Percentiles rank a stretch among this genome's conserved stretches.
Evolutionary conservation across 2,888 invertebrate species (phyloP).

Genomic region (Phengaris alcon): DNA sequence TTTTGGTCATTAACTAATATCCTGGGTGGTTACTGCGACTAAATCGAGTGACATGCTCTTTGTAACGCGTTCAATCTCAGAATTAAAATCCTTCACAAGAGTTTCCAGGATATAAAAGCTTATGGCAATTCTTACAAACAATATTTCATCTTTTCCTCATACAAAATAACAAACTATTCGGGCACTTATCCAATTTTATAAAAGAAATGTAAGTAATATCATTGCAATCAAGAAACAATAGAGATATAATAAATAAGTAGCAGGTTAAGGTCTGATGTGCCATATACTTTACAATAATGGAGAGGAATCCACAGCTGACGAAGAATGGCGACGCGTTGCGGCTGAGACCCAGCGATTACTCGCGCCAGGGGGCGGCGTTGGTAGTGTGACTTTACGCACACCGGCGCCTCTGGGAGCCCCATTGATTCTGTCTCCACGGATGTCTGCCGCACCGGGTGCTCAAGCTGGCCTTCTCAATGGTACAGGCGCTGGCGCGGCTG

Average conservation of each 20-base stretch:
- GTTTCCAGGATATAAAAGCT: not conserved
- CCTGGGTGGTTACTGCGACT: constrained; percentile 55
- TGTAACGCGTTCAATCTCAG: not conserved
- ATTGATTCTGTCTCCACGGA: constrained; percentile 93
- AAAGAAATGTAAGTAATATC: not conserved
- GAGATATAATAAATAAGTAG: not conserved
- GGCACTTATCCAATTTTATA: no score
- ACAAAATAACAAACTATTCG: no score
- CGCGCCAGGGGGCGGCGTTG: constrained; percentile 76
- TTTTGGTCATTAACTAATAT: constrained; percentile 64
- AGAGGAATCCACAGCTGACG: constrained; percentile 83
- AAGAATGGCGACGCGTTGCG: constrained; percentile 91
- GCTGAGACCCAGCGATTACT: constrained; percentile 89
- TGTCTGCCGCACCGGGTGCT: constrained; percentile 89
- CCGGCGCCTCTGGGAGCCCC: constrained; percentile 93
- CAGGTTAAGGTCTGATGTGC: not conserved
- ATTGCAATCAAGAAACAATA: not conserved
- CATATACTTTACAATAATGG: constrained; percentile 26
- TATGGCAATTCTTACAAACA: no score
- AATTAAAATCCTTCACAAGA: not conserved
- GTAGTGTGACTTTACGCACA: constrained; percentile 81
- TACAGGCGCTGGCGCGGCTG: constrained; percentile 60
- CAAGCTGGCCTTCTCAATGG: constrained; percentile 83
- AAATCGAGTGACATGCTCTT: constrained; percentile 31
- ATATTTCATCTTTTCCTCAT: no score